Base-by-base conservation (phyloP, 1,140 invertebrate species). In the Zaprionus kolodkinae region DNA sequence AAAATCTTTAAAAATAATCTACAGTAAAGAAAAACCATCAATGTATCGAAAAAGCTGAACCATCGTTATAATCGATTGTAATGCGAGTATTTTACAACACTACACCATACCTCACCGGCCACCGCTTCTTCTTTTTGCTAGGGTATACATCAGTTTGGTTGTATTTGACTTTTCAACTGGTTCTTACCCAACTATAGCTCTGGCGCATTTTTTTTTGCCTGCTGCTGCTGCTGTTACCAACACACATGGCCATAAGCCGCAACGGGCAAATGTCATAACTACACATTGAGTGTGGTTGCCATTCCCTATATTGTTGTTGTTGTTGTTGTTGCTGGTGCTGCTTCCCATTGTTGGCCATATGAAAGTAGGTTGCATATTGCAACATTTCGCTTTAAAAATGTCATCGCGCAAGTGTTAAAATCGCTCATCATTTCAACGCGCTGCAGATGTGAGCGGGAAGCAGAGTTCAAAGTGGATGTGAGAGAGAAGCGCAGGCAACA, bases 281-380 rank as follows among this genome's bases (percentile, higher is more conserved):
- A 78, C 70, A 81, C 62, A 78, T 72, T 67, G 25, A 66, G 74
- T 59, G 54, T 72, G 61, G 64, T 73, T 67, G 64, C 54, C 59
- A 43, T 68, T 65, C 60, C 55, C 50, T 62, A 40, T 75, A 17
- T 30, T 63, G 60, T 54, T 48, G 15, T 45, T 64, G 36, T 30
- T 63, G 60, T 54, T 48, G 15, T 45, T 64, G 36, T 40, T 60
- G 40, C 40, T 61, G 66, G 48, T 59, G 59, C 30, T 61, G 72
- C 25, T 52, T 61, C 30, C 35, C 17, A 54, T 45, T 72, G 76
- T 48, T 63, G 68, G 77, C 70, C 69, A 63, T 60, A 74, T 71
- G 63, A 88, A 83, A 88, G 73, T 82, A 77, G 79, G 83, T 80
- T 87, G 80, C 88, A 87, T 79, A 83, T 72, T 88, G 84, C 77